Base-by-base conservation (phyloP, 2,888 invertebrate genomes). In the Caenorhabditis virilis region DNA sequence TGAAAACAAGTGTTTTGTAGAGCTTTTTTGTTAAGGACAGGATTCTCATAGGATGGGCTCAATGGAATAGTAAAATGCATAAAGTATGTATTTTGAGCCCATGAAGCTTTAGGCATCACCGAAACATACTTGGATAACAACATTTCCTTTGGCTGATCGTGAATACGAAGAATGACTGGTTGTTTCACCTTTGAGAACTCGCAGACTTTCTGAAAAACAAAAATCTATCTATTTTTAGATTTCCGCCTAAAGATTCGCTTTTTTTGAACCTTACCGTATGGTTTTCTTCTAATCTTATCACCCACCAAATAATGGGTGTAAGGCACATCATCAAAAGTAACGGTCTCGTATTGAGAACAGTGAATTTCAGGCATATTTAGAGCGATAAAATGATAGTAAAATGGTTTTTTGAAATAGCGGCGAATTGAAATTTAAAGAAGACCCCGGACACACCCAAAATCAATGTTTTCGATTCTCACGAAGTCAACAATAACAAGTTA, bases 91-190 rank as follows among this genome's bases (percentile, higher is more conserved):
- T n/a, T n/a, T n/a, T n/a, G n/a, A n/a, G n/a, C n/a, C n/a, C n/a
- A n/a, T n/a, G n/a, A n/a, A n/a, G n/a, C n/a, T n/a, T n/a, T n/a
- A n/a, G n/a, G n/a, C n/a, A n/a, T n/a, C n/a, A n/a, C n/a, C 26
- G 15, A 41, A 18, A 26, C 51, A 30, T 36, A 73, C 74, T 65
- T 77, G 77, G 62, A 86, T 85, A 53, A 84, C 80, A 38, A 86
- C 82, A 30, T 85, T 85, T 38, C 86, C 86, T 69, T 86, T 86
- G 41, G 86, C 85, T 20, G 84, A 85, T 59, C 86, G 78, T 74
- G 85, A 85, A 83, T 85, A 87, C 13, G 86, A 86, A 1, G 85
- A 85, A 71, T 85, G 86, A 61, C 85, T 85, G 16, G 85, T 85
- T 56, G 85, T 85, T 72, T 87, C 86, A 2, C 86, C 82, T 67